Evolutionary conservation across 2,113 vertebrate genomes (phyloP).

Genomic region (Sylvia atricapilla): DNA sequence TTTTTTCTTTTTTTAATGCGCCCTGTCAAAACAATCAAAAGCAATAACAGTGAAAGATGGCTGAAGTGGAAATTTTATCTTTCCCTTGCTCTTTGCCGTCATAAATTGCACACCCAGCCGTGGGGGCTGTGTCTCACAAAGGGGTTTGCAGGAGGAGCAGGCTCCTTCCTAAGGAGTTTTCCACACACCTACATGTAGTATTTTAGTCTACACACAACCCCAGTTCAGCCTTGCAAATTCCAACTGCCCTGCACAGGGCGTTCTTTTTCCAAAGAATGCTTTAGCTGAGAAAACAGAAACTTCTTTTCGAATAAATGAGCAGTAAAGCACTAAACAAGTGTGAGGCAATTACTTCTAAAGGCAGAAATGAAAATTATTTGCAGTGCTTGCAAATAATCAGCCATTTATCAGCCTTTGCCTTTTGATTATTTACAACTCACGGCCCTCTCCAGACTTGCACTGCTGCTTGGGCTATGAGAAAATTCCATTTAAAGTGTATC

Average conservation of each 20-base stretch:
- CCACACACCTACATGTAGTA: not conserved
- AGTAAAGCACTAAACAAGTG: not conserved
- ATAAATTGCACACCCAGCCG: not conserved
- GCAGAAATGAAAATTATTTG: not conserved
- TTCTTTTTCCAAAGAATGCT: not conserved
- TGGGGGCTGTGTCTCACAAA: not conserved
- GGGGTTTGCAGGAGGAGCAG: not conserved
- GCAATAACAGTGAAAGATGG: not conserved
- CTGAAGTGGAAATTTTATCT: not conserved
- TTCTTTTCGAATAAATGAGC: not conserved
- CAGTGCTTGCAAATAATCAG: not conserved
- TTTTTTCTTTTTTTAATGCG: not conserved
- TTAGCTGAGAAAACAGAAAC: not conserved
- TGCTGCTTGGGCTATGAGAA: not conserved
- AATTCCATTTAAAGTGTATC: not conserved
- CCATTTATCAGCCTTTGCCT: not conserved
- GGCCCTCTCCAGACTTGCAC: not conserved
- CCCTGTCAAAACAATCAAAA: constrained; percentile 7
- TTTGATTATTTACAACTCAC: not conserved
- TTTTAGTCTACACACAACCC: not conserved
- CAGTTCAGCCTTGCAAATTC: not conserved
- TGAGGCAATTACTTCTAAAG: not conserved
- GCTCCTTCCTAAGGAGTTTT: not conserved
- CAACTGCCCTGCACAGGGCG: not conserved
- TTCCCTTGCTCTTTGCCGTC: not conserved